Base-by-base conservation (phyloP, 2,888 invertebrate species). In the Thymelicus acteon region DNA sequence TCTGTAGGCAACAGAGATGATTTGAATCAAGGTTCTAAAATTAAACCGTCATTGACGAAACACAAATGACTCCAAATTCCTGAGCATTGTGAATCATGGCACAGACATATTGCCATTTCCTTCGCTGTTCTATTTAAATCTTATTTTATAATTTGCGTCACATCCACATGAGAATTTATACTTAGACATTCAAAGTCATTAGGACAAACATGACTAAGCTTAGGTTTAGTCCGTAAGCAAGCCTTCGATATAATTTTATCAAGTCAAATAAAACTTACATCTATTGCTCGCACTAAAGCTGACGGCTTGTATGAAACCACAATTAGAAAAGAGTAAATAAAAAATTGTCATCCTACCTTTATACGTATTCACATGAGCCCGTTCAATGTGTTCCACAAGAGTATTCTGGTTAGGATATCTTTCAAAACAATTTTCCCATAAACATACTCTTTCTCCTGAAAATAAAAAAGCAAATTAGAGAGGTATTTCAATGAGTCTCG, bases 401-500 rank as follows among this genome's bases (percentile, higher is more conserved):
- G 96, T 95, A 67, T 94, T 96, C 85, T 98, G 98, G 76, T 96
- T 96, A 4, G 96, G 95, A 88, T 97, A 98, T 77, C 95, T 95
- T 80, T 96, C 95, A 78, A 96, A 96, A 85, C 99, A 99, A 72
- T 96, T 96, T 73, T 96, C 96, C 99, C 99, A 99, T 78, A 96
- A 95, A 85, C 99, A 99, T 19, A 86, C 80, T 77, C 90, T 82
- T 78, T 94, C 94, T 74, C 90, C 94, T 94, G 77, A 75, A 87
- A 89, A 60, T 62, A 24, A 52, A 72, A 76, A 76, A 76, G 76
- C 75, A 77, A 71, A 49, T 19, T n/a, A 40, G 61, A 24, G 10
- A 37, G 67, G 48, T 60, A 44, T 7, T 10, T 15, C 49, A 39
- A n/a, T 44, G 10, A 12, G 8, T 12, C 8, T 44, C 7, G 44